Evolutionary conservation across 1,140 invertebrate genomes (phyloP).

Genomic region (Paramacrobiotus metropolitanus): DNA sequence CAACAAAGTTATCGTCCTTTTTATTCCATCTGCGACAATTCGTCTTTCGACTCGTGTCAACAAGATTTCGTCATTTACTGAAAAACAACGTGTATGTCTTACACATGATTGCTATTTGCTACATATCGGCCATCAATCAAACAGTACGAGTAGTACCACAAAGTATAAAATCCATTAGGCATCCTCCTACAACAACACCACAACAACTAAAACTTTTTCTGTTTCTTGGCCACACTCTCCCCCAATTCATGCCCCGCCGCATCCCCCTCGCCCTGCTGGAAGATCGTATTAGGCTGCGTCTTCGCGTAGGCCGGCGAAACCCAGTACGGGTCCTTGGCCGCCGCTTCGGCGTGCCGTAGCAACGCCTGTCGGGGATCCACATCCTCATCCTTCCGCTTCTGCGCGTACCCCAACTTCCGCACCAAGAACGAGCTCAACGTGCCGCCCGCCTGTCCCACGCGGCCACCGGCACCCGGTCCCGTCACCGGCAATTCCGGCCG

Average conservation of each 20-base stretch:
- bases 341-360: conserved; percentile 84
- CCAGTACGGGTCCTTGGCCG: conserved; percentile 90
- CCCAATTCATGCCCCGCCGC: conserved; percentile 7
- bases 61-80: no score
- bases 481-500: conserved; percentile 82
- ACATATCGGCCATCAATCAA: no score
- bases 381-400: conserved; percentile 73
- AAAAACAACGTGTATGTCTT: no score
- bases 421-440: conserved; percentile 93
- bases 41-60: no score
- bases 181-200: no score
- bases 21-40: no score
- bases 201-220: no score
- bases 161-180: no score
- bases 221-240: no score
- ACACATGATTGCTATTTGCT: no score
- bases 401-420: conserved; percentile 63
- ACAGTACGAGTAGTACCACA: no score
- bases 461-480: conserved; percentile 52
- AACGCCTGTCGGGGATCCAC: conserved; percentile 90
- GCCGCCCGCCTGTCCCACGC: conserved; percentile 76
- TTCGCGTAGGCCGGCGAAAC: conserved; percentile 67
- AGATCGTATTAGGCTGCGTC: conserved; percentile 23
- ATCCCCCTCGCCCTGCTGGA: conserved; percentile 14
- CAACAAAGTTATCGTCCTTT: no score